phyloP scores from a whole-genome alignment of 2,888 invertebrate species.

The Agonopterix arenella region DNA sequence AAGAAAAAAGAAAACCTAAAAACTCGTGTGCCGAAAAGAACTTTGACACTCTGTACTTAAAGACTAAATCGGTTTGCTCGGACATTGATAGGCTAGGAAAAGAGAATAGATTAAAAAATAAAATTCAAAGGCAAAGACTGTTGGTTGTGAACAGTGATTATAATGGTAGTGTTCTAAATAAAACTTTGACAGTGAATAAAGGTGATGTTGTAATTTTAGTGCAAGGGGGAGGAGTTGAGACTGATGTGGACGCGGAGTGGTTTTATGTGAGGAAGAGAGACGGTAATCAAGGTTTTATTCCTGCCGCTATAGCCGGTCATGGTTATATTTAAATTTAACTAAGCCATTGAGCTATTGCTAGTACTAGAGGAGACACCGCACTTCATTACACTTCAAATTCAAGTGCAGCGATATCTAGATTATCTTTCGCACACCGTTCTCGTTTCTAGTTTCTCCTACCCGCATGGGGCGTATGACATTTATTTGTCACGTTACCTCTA shows the following conservation, averaged over 20 bases:
- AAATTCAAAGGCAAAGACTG: slow-evolving; percentile 82
- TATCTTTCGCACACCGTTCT: no score
- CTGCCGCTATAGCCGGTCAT: slow-evolving; percentile 85
- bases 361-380: no score
- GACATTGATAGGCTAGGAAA: slow-evolving; percentile 45
- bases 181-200: slow-evolving; percentile 79
- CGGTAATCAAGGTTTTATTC: slow-evolving; percentile 85
- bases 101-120: slow-evolving; percentile 39
- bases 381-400: no score
- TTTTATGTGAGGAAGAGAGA: slow-evolving; percentile 85
- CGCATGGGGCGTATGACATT: no score
- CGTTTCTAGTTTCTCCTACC: no score
- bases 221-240: slow-evolving; percentile 46
- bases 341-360: no score
- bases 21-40: slow-evolving; percentile 81
- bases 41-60: slow-evolving; percentile 83
- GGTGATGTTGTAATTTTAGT: slow-evolving; percentile 87
- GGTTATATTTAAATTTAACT: slow-evolving; percentile 78
- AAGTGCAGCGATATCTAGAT: no score
- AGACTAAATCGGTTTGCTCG: slow-evolving; percentile 61
- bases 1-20: slow-evolving; percentile 43
- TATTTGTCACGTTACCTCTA: no score
- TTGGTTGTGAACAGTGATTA: slow-evolving; percentile 84
- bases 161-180: slow-evolving; percentile 71
- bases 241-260: slow-evolving; percentile 82